Evolutionary conservation across 2,888 invertebrate species (phyloP).

Genomic region (Electrophaes corylata): DNA sequence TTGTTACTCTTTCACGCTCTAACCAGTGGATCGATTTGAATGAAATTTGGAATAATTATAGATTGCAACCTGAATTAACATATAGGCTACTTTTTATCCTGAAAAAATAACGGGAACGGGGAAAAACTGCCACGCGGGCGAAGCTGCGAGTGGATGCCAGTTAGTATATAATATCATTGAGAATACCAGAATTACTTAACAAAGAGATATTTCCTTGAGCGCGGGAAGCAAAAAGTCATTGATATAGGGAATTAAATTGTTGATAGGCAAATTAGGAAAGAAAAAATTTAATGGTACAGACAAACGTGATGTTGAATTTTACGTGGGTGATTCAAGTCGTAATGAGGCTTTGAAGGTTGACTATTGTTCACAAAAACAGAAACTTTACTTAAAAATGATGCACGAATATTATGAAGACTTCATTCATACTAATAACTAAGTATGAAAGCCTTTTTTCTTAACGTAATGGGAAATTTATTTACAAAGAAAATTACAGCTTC

Average conservation of each 20-base stretch:
- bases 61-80: too few relatives aligned
- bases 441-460: background rate
- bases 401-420: background rate
- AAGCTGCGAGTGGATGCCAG: too few relatives aligned
- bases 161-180: too few relatives aligned
- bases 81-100: too few relatives aligned
- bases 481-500: too few relatives aligned
- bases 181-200: constrained; percentile 39
- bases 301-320: constrained; percentile 55
- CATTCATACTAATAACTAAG: background rate
- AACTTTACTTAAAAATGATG: background rate
- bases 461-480: too few relatives aligned
- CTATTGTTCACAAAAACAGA: constrained; percentile 21
- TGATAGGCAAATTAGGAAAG: constrained; percentile 34
- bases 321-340: constrained; percentile 47
- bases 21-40: too few relatives aligned
- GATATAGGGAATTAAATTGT: constrained; percentile 41
- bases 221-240: constrained; percentile 63
- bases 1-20: too few relatives aligned
- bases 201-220: constrained; percentile 68
- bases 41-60: too few relatives aligned
- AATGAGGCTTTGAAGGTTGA: constrained; percentile 60
- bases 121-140: too few relatives aligned
- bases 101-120: too few relatives aligned
- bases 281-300: constrained; percentile 50